Percentiles rank a stretch among this genome's conserved stretches.
phyloP scores from a whole-genome alignment of 2,888 invertebrate genomes.

The Zeuzera pyrina region DNA sequence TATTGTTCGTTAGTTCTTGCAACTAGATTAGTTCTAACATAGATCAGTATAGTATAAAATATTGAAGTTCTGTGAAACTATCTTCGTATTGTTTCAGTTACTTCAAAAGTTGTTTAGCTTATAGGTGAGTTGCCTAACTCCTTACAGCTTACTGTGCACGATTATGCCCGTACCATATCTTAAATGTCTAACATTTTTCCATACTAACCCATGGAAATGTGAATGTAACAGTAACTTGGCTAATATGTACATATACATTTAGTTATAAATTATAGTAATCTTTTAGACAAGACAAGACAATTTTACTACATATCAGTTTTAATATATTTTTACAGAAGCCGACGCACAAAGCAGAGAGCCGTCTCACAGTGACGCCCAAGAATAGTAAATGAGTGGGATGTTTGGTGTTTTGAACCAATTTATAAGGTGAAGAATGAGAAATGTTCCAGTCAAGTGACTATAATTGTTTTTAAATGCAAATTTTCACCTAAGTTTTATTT shows the following conservation, averaged over 20 bases:
- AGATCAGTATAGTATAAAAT: not conserved
- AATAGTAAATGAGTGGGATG: conserved; percentile 18
- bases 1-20: not conserved
- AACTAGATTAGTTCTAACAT: not conserved
- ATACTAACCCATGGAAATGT: not conserved
- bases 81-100: conserved; percentile 66
- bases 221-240: too few species aligned
- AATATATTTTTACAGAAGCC: conserved; percentile 56
- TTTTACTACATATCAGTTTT: too few species aligned
- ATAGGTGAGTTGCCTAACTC: conserved; percentile 41
- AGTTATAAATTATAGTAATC: too few species aligned
- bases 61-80: conserved; percentile 15
- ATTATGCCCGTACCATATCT: conserved; percentile 14
- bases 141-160: conserved; percentile 23
- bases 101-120: conserved; percentile 57
- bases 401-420: too few species aligned
- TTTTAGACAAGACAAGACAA: too few species aligned
- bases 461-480: too few species aligned
- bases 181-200: not conserved
- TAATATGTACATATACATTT: too few species aligned
- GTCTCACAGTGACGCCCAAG: conserved; percentile 54
- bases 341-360: conserved; percentile 50
- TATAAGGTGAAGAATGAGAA: too few species aligned
- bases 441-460: too few species aligned
- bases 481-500: too few species aligned